These are phyloP conservation scores for Griposia aprilina DNA, from an alignment of 2,888 invertebrate species.

Conservation along the genomic window DNA sequence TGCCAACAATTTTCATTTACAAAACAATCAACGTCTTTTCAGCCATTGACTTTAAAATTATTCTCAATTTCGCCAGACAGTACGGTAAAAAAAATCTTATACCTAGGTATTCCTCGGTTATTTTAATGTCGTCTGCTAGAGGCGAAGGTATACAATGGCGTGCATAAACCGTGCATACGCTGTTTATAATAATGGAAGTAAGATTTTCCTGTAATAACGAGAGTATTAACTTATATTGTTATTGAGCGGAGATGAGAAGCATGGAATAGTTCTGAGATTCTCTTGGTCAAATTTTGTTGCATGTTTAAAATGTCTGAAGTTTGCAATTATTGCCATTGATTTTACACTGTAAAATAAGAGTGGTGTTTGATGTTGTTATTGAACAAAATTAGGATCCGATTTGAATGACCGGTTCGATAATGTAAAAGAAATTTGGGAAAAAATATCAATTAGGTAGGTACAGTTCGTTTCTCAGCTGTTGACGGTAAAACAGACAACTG, in stretches of 20 bases:
- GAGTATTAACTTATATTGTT: conserved; percentile 48
- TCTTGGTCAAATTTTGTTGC: background rate
- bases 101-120: conserved; percentile 45
- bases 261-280: background rate
- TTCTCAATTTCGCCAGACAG: conserved; percentile 13
- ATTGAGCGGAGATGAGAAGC: conserved; percentile 6
- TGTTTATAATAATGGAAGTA: conserved; percentile 51
- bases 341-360: background rate
- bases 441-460: conserved; percentile 4
- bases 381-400: background rate
- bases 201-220: conserved; percentile 39
- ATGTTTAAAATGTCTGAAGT: background rate
- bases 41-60: conserved; percentile 20
- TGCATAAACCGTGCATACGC: conserved; percentile 22
- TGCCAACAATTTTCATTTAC: conserved; percentile 24
- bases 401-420: background rate
- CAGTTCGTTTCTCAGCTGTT: background rate
- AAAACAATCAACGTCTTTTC: conserved; percentile 16
- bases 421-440: conserved; percentile 1
- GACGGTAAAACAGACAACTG: conserved; percentile 1
- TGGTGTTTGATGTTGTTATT: background rate
- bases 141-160: conserved; percentile 54
- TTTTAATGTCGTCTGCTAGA: conserved; percentile 59
- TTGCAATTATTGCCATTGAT: background rate
- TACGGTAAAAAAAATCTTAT: conserved; percentile 15